Conservation (phyloP, 2,113 vertebrate species). For the Bombycilla garrulus region DNA sequence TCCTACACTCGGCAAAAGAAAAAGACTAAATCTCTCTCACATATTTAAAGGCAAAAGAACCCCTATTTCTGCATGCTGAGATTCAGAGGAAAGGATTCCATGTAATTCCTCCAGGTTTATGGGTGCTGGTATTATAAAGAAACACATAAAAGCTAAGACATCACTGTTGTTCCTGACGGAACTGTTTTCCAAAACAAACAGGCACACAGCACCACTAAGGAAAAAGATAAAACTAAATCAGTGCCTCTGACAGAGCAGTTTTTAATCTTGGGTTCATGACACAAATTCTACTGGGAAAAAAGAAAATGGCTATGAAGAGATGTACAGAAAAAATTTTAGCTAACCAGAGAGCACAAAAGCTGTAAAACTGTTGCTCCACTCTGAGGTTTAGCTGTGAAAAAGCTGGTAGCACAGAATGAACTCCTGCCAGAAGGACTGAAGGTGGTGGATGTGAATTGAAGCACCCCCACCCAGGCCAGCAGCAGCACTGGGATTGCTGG, state of each 20-base stretch:
- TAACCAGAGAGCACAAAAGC: background rate
- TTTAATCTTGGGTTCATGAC: background rate
- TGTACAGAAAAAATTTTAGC: background rate
- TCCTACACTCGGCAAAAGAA: background rate
- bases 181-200: background rate
- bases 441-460: background rate
- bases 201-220: background rate
- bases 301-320: background rate
- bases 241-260: background rate
- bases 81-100: background rate
- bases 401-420: background rate
- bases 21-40: background rate
- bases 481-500: background rate
- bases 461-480: accelerated
- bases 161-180: background rate
- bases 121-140: background rate
- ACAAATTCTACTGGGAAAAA: background rate
- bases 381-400: background rate
- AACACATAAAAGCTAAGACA: background rate
- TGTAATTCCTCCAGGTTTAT: background rate
- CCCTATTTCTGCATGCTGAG: background rate
- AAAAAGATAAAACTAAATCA: background rate
- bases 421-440: background rate
- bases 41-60: background rate
- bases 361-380: background rate